Evolutionary conservation across 2,113 vertebrate genomes (phyloP).

Genomic region (Poecilia latipinna): DNA sequence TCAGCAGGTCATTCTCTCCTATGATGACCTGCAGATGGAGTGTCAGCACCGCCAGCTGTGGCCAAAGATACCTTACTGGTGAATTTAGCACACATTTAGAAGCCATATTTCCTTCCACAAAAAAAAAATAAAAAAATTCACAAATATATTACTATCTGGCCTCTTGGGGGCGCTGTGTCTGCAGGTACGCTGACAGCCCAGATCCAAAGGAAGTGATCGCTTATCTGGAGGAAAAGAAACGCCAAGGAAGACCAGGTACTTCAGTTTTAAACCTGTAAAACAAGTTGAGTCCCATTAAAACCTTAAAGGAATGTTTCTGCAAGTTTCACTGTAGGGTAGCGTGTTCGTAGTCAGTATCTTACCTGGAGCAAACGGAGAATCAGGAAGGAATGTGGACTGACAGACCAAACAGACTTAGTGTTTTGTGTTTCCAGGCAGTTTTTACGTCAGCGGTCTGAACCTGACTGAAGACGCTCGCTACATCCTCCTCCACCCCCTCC

Average conservation of each 20-base stretch:
- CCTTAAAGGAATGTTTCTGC: not conserved
- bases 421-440: conserved; percentile 58
- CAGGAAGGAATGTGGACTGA: no score
- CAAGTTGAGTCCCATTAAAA: not conserved
- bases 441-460: conserved; percentile 80
- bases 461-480: conserved; percentile 74
- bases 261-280: not conserved
- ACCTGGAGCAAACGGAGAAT: not conserved
- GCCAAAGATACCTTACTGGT: conserved; percentile 78
- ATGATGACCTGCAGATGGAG: conserved; percentile 58
- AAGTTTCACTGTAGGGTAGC: not conserved
- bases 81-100: conserved; percentile 16
- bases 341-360: not conserved
- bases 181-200: conserved; percentile 70
- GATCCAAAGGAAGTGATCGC: conserved; percentile 73
- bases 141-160: not conserved
- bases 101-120: not conserved
- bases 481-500: conserved; percentile 71
- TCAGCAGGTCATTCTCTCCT: conserved; percentile 78
- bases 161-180: conserved; percentile 7
- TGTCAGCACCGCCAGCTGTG: conserved; percentile 69
- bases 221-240: conserved; percentile 71
- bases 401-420: not conserved
- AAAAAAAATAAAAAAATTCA: not conserved
- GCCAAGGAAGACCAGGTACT: conserved; percentile 69